These are phyloP conservation scores for Apamea monoglypha DNA, from an alignment of 2,888 invertebrate genomes.

Conservation along the genomic window DNA sequence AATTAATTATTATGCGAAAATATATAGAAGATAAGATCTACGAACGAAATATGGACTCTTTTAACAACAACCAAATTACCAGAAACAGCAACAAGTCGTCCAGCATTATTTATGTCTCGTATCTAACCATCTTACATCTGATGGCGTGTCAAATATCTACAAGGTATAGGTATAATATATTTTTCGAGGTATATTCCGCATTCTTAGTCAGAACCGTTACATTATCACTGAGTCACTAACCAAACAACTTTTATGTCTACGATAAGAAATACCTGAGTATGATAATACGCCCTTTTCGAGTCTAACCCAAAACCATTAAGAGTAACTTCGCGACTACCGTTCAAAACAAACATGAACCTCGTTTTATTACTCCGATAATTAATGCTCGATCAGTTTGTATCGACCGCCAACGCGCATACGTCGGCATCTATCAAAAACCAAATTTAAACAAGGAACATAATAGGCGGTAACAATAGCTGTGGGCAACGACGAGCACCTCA, in stretches of 20 bases:
- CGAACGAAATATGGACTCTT: constrained; percentile 27
- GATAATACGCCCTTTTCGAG: constrained; percentile 51
- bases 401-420: constrained; percentile 70
- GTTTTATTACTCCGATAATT: constrained; percentile 82
- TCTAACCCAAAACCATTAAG: constrained; percentile 59
- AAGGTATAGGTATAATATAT: constrained; percentile 5
- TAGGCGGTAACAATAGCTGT: constrained; percentile 75
- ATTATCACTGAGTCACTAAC: constrained; percentile 32
- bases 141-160: constrained; percentile 29
- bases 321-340: constrained; percentile 75
- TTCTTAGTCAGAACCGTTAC: constrained; percentile 23
- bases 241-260: constrained; percentile 41
- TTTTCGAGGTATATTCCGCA: constrained; percentile 4
- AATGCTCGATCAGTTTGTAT: constrained; percentile 79
- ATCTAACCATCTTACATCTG: constrained; percentile 29
- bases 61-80: constrained; percentile 32
- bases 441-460: constrained; percentile 69
- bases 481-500: constrained; percentile 76
- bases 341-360: constrained; percentile 76
- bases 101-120: constrained; percentile 34
- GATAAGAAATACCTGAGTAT: constrained; percentile 47
- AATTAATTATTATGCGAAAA: constrained; percentile 13
- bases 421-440: constrained; percentile 75
- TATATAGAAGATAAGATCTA: constrained; percentile 32
- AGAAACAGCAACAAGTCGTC: constrained; percentile 18